Percentiles rank a stretch among this genome's conserved stretches.
These are phyloP conservation scores for Drosophila borealis DNA, from an alignment of 2,888 invertebrate genomes.

Conservation along the genomic window DNA sequence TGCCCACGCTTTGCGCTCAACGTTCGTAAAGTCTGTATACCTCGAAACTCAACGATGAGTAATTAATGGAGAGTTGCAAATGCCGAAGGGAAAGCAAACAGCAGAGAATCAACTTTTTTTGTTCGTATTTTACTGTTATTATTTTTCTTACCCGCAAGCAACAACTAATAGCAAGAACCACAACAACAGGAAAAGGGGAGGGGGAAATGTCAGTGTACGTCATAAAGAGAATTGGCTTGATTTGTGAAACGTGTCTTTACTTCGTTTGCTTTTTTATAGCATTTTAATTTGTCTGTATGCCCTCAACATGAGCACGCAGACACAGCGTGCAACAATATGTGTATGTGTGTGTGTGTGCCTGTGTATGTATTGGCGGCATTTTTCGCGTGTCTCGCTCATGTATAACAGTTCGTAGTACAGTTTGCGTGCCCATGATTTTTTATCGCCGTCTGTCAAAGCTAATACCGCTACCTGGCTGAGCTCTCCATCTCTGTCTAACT, in stretches of 20 bases:
- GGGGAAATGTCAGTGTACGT: slow-evolving; percentile 58
- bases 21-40: slow-evolving; percentile 65
- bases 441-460: slow-evolving; percentile 61
- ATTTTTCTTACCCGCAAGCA: slow-evolving; percentile 32
- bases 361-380: slow-evolving; percentile 39
- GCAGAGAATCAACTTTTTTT: slow-evolving; percentile 21
- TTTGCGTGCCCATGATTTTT: slow-evolving; percentile 49
- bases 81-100: slow-evolving; percentile 27
- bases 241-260: slow-evolving; percentile 79
- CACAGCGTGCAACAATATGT: slow-evolving; percentile 25
- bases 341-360: slow-evolving; percentile 13
- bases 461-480: slow-evolving; percentile 14
- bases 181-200: slow-evolving; percentile 28
- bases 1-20: slow-evolving; percentile 48
- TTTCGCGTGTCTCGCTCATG: slow-evolving; percentile 60
- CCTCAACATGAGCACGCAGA: slow-evolving; percentile 62
- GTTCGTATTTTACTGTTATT: background rate
- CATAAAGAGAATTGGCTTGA: slow-evolving; percentile 78
- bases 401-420: slow-evolving; percentile 65
- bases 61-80: slow-evolving; percentile 63
- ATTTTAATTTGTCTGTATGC: slow-evolving; percentile 79
- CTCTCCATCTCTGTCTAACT: slow-evolving; percentile 43
- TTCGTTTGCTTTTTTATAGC: slow-evolving; percentile 80
- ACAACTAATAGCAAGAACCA: slow-evolving; percentile 44
- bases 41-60: slow-evolving; percentile 64